Evolutionary conservation across 2,797 vertebrate genomes (phyloP), one percentile per base, ranked within the genome.

Genomic region (Melanotaenia trifasciata): DNA sequence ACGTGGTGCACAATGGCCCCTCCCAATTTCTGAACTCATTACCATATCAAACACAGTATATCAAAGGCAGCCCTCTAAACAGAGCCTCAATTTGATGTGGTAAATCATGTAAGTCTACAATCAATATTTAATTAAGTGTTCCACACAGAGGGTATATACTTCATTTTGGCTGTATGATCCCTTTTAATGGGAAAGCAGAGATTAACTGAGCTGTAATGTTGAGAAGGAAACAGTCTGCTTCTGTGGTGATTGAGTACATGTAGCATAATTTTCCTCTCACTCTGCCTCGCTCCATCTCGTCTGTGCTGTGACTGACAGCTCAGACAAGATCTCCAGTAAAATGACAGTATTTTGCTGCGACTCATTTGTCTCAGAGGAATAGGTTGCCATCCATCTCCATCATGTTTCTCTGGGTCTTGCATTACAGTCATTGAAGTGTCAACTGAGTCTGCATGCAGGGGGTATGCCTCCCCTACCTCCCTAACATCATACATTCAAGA

Each of bases 71-170:
- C 76, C 85, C 82, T 91, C 89, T 81, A 64, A 92, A 90, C 61
- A 84, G 74, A 89, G 83, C 70, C 84, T 80, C 70, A 66, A 92
- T 92, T 92, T 93, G 88, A 93, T 91, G 89, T 88, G 84, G 87
- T 92, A 92, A 93, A 93, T 88, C 85, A 90, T 90, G 92, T 87
- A 94, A 94, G 89, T 89, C 86, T 81, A 80, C 83, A 91, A 94
- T 95, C 91, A 94, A 94, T 94, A 92, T 93, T 94, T 93, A 90
- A 95, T 93, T 91, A 94, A 90, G 88, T 74, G 82, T 88, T 93
- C 71, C 67, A 92, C 88, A 90, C 87, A 88, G 70, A 90, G 87
- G 80, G 79, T 93, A 78, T 85, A 80, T 85, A 87, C 92, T 91
- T 92, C 82, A 92, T 90, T 90, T 90, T 79, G 85, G 88, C 78